Conservation (phyloP, 2,888 invertebrate genomes). For the Crematogaster levior region DNA sequence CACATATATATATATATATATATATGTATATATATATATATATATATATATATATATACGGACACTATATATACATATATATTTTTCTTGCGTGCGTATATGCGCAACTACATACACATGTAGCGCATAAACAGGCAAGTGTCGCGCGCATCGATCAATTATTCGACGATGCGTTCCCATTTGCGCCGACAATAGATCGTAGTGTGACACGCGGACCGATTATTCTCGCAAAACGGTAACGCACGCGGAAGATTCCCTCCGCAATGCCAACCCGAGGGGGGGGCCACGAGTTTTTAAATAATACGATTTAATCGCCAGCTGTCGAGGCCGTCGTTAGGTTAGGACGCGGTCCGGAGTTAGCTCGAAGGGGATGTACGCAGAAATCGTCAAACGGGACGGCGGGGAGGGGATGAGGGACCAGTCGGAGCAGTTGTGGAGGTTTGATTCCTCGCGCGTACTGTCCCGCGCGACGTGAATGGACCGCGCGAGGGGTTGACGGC, state of each 20-base stretch:
- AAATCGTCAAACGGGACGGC: background rate
- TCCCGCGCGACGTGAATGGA: constrained; percentile 46
- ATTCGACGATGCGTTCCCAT: background rate
- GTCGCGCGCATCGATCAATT: constrained; percentile 46
- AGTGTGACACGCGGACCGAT: too few relatives aligned
- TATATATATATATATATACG: too few relatives aligned
- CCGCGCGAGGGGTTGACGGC: constrained; percentile 26
- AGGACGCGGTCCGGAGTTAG: constrained; percentile 54
- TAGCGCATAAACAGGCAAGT: constrained; percentile 15
- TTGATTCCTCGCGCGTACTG: constrained; percentile 73
- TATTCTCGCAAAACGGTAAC: background rate
- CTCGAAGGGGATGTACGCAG: constrained; percentile 60
- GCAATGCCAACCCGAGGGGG: background rate
- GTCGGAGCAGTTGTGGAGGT: constrained; percentile 75
- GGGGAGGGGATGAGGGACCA: constrained; percentile 48
- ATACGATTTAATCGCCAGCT: constrained; percentile 27
- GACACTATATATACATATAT: too few relatives aligned
- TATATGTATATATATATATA: too few relatives aligned
- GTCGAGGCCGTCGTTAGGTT: constrained; percentile 58
- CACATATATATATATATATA: too few relatives aligned
- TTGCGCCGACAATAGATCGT: background rate
- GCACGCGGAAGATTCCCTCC: background rate
- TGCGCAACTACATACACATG: background rate
- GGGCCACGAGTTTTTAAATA: background rate
- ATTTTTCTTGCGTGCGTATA: background rate